Evolutionary conservation across 2,888 invertebrate genomes (phyloP), one percentile per base, ranked within the genome.

Genomic region (Ormyrus nitidulus): DNA sequence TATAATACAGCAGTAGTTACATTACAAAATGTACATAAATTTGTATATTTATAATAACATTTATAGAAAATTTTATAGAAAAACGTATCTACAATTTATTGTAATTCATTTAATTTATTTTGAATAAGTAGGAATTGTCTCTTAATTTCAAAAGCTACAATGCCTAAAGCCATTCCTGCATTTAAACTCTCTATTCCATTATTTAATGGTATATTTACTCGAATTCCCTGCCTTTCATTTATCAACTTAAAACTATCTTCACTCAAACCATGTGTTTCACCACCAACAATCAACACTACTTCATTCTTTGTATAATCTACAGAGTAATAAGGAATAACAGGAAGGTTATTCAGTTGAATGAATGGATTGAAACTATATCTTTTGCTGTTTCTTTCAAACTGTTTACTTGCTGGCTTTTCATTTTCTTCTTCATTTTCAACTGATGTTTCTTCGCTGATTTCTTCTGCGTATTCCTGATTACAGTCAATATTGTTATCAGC

Each of bases 241-340:
- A 94, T 93, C 81, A 96, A 91, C 83, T 93, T 69, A 86, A 94
- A 94, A 6, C 96, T 94, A 48, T 95, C 93, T 34, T 92, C 88
- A 91, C 96, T 96, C n/a, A 98, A 92, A 0, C 98, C 97, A 89
- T 95, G 93, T 7, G 97, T 97, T 91, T 98, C 98, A 8, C 98
- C 98, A 11, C 98, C 97, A 84, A 98, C 92, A 54, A 98, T 92
- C 5, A 98, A 89, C 51, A 95, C 93, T 49, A 94, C 92, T 48
- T 92, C 89, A 68, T 91, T 88, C 48, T 90, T 85, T 2, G 91
- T 87, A 89, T 92, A 95, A 85, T 94, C 91, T 0, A 94, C 89
- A 70, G 92, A 88, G 87, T 93, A 94, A 88, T 96, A 96, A 53
- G 94, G 93, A 65, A 93, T 81, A 53, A 93, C 88, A 46, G 94